Conservation (phyloP, 2,888 invertebrate species). For the Prosapia bicincta region DNA sequence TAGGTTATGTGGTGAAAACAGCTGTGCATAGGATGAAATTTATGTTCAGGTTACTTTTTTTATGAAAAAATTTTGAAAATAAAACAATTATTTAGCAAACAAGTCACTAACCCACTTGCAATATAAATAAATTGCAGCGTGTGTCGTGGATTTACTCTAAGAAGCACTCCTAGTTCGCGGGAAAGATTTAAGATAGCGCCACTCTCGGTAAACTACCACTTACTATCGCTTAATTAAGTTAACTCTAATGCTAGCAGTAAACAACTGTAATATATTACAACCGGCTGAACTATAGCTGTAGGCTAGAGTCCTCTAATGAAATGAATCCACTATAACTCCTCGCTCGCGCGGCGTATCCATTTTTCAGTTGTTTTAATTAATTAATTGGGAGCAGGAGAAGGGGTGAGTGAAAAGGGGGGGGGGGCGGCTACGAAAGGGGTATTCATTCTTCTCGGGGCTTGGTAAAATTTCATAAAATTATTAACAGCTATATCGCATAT, state of each 20-base stretch:
- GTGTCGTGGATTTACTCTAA: neutral
- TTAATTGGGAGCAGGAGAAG: slow-evolving; percentile 12
- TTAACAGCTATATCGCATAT: slow-evolving; percentile 22
- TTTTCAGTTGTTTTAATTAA: slow-evolving; percentile 24
- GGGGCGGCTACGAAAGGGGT: neutral
- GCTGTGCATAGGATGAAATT: too few species aligned
- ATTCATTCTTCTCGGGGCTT: slow-evolving; percentile 17
- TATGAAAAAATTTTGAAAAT: too few species aligned
- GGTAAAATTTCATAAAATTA: slow-evolving; percentile 28
- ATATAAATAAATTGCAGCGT: too few species aligned
- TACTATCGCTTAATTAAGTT: neutral
- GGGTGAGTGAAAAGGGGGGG: slow-evolving; percentile 7
- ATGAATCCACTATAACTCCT: neutral
- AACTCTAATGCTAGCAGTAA: neutral
- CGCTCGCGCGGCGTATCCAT: slow-evolving; percentile 7
- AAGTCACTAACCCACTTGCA: too few species aligned
- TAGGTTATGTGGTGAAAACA: too few species aligned
- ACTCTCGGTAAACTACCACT: neutral
- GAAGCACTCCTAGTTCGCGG: neutral
- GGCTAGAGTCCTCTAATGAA: neutral
- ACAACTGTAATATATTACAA: neutral
- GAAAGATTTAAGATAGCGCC: neutral
- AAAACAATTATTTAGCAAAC: too few species aligned
- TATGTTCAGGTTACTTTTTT: too few species aligned
- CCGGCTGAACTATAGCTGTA: neutral